Base-by-base conservation (phyloP, 2,888 invertebrate genomes). In the Uloborus plumipes region DNA sequence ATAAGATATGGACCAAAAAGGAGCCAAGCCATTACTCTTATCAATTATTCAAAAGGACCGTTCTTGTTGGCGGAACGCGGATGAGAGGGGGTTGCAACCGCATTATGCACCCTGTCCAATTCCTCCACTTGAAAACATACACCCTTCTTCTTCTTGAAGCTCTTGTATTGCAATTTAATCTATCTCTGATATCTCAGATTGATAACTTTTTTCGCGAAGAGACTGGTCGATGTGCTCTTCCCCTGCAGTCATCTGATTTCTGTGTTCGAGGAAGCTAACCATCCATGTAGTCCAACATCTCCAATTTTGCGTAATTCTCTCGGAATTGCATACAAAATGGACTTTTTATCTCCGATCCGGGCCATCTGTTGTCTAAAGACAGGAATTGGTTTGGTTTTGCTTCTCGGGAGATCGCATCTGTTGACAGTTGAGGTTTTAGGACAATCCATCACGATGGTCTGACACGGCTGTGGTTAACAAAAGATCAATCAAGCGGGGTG, bases 21-120 rank as follows among this genome's bases (percentile, higher is more conserved):
- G 64, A 20, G 16, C 53, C 62, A 26, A 51, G 55, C 53, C 74
- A 61, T 70, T 77, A 77, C 64, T 64, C 70, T 70, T 77, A 77
- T 77, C 77, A 77, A 77, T 77, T 77, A 77, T 77, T 77, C 77
- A 77, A 76, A 75, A 76, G 53, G 31, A 20, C 59, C 22, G 67
- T n/a, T 53, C 47, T 62, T 58, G 18, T 59, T 67, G 66, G 49
- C 20, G 49, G 31, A 53, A 16, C n/a, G 16, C 55, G 55, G 26
- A 26, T 59, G 22, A 58, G 22, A 58, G 13, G 50, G 26, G 26
- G 20, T 22, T 26, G 50, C 61, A 59, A 14, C 50, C 72, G 15
- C 72, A 72, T 72, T 72, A 62, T 72, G 69, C 69, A 72, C 72
- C 53, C 31, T 13, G 59, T 53, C 61, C 26, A 62, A 39, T 31